Evolutionary conservation across 2,888 invertebrate species (phyloP), one percentile per base, ranked within the genome.

Genomic region (Pandemis heparana): DNA sequence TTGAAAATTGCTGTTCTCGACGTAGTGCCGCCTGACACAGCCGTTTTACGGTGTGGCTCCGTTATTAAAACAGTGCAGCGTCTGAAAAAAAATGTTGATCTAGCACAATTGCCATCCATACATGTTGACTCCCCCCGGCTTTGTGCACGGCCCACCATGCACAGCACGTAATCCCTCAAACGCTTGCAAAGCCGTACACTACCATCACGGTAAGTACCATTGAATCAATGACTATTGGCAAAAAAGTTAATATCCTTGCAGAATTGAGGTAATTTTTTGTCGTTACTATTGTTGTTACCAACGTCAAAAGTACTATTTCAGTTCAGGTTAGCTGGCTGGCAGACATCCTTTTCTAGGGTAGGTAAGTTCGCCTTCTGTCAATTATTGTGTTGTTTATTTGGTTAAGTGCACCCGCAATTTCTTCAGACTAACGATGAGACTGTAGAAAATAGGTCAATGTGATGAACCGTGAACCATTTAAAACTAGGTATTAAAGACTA

Each of bases 61-160:
- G 46, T 46, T 63, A 65, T 48, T 65, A 65, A 65, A 39, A 32
- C 48, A 38, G 32, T 16, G 39, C 46, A 64, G 16, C n/a, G 9
- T 38, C 38, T 65, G 64, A 18, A 48, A 43, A 46, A 43, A 64
- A 48, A 48, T 32, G 65, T 65, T 51, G 51, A 65, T 38, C 51
- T n/a, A 38, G 38, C 51, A 48, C 65, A 51, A 65, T 65, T 51
- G 51, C 65, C 14, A 18, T 16, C 38, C 48, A 51, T 65, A 48
- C 65, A 38, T 38, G 51, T 51, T 16, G 38, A 9, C 32, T 32
- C 51, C 32, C 18, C 8, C 48, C n/a, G 10, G 65, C 48, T 38
- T 65, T 65, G 51, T 65, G 51, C 16, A 8, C 32, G 63, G n/a
- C 5, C 9, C 43, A 32, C 12, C 32, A 23, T 46, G 46, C 63